Evolutionary conservation across 92 coral and sea anemone species (phyloP), one percentile per base, ranked within the genome.

Genomic region (Montipora capitata): DNA sequence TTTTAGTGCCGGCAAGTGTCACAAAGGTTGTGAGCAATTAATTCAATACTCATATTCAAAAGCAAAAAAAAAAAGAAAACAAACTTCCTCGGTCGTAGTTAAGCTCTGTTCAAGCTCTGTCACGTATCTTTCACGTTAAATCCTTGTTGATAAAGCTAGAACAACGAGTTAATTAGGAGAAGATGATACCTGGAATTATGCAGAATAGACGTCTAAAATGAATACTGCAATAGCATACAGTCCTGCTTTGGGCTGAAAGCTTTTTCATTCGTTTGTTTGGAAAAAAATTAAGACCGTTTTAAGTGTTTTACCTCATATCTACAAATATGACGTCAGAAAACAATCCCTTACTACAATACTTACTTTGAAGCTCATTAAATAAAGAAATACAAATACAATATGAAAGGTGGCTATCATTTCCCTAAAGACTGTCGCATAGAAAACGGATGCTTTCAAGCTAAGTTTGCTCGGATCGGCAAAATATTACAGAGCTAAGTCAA

Each of bases 321-420:
- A 27, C 16, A 72, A 58, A 18, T 18, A 18, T 58, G 62, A 83
- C 65, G 81, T 72, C 18, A 72, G 72, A 78, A 72, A 72, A 45
- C 35, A 10, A 72, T 72, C 10, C 44, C n/a, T 82, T 54, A 18
- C 20, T 18, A 18, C 20, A 18, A 18, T 18, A 0, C 20, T 18
- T 18, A 41, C 10, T 13, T 39, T 40, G 13, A 20, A 16, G 12
- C 35, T 15, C 69, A 81, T 27, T 49, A 81, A 51, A 83, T 69
- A 83, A 83, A 71, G 87, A 82, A 57, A 57, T 45, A 56, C 11
- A 54, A 7, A 72, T 57, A 56, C 59, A 72, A 82, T 16, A 14
- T 10, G 1, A 17, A 57, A 72, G 12, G 62, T 17, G 13, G 59
- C 79, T 43, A 83, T 58, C 38, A 57, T 14, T 59, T 27, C 39